Base-by-base conservation (phyloP, 2,888 invertebrate genomes). In the Macrophya alboannulata region DNA sequence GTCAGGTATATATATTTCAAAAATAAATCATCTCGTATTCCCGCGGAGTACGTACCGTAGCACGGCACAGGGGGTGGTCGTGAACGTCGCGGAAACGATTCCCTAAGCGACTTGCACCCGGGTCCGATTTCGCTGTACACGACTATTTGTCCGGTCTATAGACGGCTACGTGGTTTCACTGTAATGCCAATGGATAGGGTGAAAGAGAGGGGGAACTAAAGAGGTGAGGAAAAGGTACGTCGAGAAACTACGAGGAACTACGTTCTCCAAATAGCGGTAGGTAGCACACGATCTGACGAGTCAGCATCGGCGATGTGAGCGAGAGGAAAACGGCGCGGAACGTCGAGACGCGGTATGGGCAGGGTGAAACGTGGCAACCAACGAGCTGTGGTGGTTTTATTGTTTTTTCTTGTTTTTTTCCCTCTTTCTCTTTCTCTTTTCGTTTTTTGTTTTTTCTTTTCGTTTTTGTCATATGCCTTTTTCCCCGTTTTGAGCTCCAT, bases 121-220 rank as follows among this genome's bases (percentile, higher is more conserved):
- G 68, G 48, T 51, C 48, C 83, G 83, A 83, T 83, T 83, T 83
- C 71, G 45, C 83, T 48, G 83, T 71, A 71, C 68, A 83, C 83
- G 68, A 31, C 71, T 71, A 71, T 83, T 65, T 71, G 48, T 71
- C 65, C 83, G 71, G 83, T 83, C 83, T 71, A 83, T 71, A 65
- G 83, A 48, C 71, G 45, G 45, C 81, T 83, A 83, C 83, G 83
- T 83, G 83, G 83, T 83, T 71, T 65, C 83, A 83, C 83, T 10
- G 65, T 83, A 83, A 83, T 83, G 17, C 68, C 83, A 71, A 51
- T 71, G 68, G 62, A 81, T 81, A 43, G 65, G 62, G 48, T 45
- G 83, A 81, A 31, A n/a, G n/a, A n/a, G n/a, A n/a, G n/a, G 68
- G 83, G 37, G 31, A 3, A 31, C 37, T 83, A 83, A 71, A 83